Base-by-base conservation (phyloP, 2,888 invertebrate genomes). In the Diaphora mendica region DNA sequence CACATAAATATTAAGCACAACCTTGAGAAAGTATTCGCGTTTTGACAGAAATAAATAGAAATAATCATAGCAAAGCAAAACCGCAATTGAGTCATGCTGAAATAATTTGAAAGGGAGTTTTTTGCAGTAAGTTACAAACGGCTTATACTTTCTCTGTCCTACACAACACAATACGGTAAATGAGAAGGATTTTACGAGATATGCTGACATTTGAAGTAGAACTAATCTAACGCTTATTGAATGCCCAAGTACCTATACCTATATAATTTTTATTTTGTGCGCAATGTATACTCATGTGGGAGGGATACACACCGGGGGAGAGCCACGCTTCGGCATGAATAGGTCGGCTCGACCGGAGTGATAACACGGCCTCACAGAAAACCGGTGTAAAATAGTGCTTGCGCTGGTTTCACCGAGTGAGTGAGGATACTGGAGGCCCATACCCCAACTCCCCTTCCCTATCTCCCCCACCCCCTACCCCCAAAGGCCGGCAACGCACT, bases 91-190 rank as follows among this genome's bases (percentile, higher is more conserved):
- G 26, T 71, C 62, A 70, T 51, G n/a, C 23, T 71, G 35, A 33
- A 64, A 64, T 8, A 30, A 64, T 71, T 71, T 48, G 64, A 71
- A 71, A 64, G 64, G 70, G 17, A 11, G 8, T 59, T 64, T 64
- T 64, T 64, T 64, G 64, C 35, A 71, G 39, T 48, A 30, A 44
- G 1, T 30, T 17, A 30, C 11, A 20, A 20, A 48, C 44, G 20
- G 23, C 30, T 17, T 9, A 30, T 23, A 48, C 48, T 67, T 9
- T 67, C 44, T 30, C 20, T 67, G 9, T 44, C 26, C 15, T 44
- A 67, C n/a, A 42, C 17, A 44, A 5, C 3, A 42, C 8, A 30
- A 13, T 26, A 59, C 0, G 30, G 26, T 26, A 17, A 62, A 30
- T 30, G 11, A 26, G 15, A 62, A 15, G 4, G 7, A 26, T 15